These are phyloP conservation scores for Dasysyrphus albostriatus DNA, from an alignment of 2,888 invertebrate genomes.

Conservation along the genomic window DNA sequence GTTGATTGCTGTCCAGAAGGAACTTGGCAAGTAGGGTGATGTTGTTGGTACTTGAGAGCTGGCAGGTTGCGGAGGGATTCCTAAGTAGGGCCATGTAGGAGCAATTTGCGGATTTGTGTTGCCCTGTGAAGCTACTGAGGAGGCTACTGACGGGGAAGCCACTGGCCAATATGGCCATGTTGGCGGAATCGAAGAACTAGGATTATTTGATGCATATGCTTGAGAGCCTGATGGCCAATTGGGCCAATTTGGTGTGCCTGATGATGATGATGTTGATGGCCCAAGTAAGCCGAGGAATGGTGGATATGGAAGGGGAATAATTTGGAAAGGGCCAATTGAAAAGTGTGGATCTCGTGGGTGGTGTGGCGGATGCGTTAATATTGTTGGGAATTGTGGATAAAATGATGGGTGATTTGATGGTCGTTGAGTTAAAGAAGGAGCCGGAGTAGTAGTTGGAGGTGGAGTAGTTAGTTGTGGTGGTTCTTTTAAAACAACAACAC, in stretches of 20 bases:
- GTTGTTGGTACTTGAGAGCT: slow-evolving; percentile 12
- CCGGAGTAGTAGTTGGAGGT: not conserved
- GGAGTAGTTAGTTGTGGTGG: slow-evolving; percentile 1
- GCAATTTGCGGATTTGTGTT: not conserved
- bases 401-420: not conserved
- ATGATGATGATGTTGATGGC: not conserved
- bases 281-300: slow-evolving; percentile 20
- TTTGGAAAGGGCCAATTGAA: slow-evolving; percentile 40
- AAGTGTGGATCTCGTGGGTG: slow-evolving; percentile 8
- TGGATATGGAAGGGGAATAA: slow-evolving; percentile 48
- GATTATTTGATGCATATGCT: not conserved
- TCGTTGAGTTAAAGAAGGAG: not conserved
- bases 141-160: not conserved
- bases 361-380: not conserved
- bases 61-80: not conserved
- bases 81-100: slow-evolving; percentile 8
- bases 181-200: not conserved
- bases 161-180: slow-evolving; percentile 36
- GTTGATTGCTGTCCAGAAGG: slow-evolving; percentile 22
- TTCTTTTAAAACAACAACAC: slow-evolving; percentile 58
- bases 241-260: slow-evolving; percentile 4
- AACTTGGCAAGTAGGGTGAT: not conserved
- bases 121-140: too few species aligned
- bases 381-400: slow-evolving; percentile 24
- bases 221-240: slow-evolving; percentile 16